Evolutionary conservation across 2,797 vertebrate species (phyloP).

Genomic region (Poecilia velifera): DNA sequence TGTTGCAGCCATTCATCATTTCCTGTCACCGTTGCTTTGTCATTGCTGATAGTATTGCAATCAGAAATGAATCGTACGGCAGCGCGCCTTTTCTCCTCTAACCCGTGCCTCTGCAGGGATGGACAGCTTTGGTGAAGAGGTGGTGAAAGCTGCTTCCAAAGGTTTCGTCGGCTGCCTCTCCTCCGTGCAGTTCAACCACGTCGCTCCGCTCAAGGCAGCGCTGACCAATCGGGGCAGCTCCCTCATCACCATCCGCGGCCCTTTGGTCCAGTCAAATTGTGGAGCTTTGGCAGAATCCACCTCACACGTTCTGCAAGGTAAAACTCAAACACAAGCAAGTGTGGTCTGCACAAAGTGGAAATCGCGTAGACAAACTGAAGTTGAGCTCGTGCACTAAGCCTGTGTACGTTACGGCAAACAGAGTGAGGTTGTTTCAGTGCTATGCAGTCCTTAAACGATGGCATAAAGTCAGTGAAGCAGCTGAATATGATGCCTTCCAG

Average conservation of each 20-base stretch:
- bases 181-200: conserved; percentile 92
- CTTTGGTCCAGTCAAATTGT: conserved; percentile 87
- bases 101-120: conserved; percentile 73
- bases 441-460: neutral
- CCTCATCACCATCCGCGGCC: conserved; percentile 85
- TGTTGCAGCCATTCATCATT: neutral
- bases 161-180: conserved; percentile 96
- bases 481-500: neutral
- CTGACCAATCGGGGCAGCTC: conserved; percentile 86
- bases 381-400: neutral
- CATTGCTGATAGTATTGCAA: neutral
- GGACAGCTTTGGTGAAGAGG: conserved; percentile 81
- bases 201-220: conserved; percentile 91
- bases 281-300: conserved; percentile 80
- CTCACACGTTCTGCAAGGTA: conserved; percentile 89
- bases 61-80: neutral
- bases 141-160: conserved; percentile 82
- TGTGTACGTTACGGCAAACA: neutral
- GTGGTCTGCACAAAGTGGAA: neutral
- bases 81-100: neutral
- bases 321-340: neutral
- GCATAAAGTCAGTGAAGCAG: neutral
- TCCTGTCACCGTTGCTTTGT: neutral
- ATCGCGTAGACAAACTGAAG: neutral
- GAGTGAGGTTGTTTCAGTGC: neutral